phyloP scores from a whole-genome alignment of 1,140 invertebrate genomes.

The Heliconius hewitsoni region DNA sequence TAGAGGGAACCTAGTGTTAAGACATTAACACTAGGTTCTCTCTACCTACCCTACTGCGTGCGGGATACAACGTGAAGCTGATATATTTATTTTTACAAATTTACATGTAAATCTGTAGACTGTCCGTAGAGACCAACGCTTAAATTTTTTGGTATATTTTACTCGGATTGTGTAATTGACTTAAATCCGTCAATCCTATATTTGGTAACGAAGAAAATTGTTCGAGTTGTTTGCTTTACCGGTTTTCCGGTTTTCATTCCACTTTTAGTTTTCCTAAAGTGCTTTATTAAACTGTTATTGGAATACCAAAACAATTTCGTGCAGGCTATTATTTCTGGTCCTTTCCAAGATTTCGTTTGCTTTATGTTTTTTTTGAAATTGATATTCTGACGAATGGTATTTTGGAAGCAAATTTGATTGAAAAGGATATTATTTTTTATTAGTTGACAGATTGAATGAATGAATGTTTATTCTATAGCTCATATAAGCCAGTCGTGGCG shows the following conservation, averaged over 20 bases:
- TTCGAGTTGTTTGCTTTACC: constrained; percentile 5
- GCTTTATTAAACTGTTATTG: constrained; percentile 21
- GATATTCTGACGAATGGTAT: not conserved
- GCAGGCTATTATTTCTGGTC: not conserved
- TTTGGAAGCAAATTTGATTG: not conserved
- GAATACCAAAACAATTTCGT: constrained; percentile 16
- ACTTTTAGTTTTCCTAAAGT: constrained; percentile 3
- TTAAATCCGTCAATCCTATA: not conserved
- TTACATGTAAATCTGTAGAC: not conserved
- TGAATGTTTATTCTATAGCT: no score
- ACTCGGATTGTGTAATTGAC: not conserved
- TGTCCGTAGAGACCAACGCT: not conserved
- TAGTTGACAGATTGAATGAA: not conserved
- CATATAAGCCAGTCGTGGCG: no score
- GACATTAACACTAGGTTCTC: no score
- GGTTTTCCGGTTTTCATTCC: constrained; percentile 1
- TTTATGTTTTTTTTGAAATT: not conserved
- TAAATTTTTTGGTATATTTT: not conserved
- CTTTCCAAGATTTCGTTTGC: not conserved
- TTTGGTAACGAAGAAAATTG: constrained; percentile 8
- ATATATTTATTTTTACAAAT: not conserved
- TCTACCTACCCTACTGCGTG: no score
- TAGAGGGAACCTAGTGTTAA: no score
- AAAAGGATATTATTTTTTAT: not conserved
- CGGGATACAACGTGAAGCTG: no score